Evolutionary conservation across 2,888 invertebrate genomes (phyloP).

Genomic region (Kuschelorhynchus macadamiae): DNA sequence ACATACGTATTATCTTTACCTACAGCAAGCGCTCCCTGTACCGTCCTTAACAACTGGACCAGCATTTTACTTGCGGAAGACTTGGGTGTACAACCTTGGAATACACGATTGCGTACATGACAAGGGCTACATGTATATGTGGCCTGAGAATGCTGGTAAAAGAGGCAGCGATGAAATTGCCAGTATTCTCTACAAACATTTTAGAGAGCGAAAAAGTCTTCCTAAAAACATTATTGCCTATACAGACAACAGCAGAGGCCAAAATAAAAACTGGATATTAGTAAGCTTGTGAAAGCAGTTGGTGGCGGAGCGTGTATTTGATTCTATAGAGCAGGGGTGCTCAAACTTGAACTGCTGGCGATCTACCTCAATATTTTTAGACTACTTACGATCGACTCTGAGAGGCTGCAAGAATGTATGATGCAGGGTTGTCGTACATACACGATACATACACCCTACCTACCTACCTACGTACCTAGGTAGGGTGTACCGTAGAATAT

Average conservation of each 20-base stretch:
- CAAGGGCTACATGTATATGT: conserved; percentile 46
- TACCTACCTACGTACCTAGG: too few species aligned
- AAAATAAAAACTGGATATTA: conserved; percentile 37
- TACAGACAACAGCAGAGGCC: conserved; percentile 13
- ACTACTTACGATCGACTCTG: too few species aligned
- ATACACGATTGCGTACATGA: conserved; percentile 32
- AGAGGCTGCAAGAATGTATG: too few species aligned
- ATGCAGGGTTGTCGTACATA: too few species aligned
- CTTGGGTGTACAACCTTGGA: conserved; percentile 48
- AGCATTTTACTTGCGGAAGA: conserved; percentile 52
- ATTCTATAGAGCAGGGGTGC: conserved; percentile 26
- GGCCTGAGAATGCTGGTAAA: conserved; percentile 48
- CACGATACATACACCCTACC: too few species aligned
- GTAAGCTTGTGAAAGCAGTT: conserved; percentile 32
- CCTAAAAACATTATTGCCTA: conserved; percentile 26
- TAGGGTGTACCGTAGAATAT: too few species aligned
- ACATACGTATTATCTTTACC: conserved; percentile 39
- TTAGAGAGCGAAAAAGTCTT: conserved; percentile 11
- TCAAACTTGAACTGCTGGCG: too few species aligned
- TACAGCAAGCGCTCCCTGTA: conserved; percentile 52
- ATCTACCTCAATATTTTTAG: too few species aligned
- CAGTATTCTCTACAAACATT: conserved; percentile 43
- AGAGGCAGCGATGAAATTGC: conserved; percentile 50
- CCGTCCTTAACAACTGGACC: conserved; percentile 44
- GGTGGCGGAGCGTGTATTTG: conserved; percentile 17